Conservation (phyloP, 2,113 vertebrate species). For the Nycticebus coucang region DNA sequence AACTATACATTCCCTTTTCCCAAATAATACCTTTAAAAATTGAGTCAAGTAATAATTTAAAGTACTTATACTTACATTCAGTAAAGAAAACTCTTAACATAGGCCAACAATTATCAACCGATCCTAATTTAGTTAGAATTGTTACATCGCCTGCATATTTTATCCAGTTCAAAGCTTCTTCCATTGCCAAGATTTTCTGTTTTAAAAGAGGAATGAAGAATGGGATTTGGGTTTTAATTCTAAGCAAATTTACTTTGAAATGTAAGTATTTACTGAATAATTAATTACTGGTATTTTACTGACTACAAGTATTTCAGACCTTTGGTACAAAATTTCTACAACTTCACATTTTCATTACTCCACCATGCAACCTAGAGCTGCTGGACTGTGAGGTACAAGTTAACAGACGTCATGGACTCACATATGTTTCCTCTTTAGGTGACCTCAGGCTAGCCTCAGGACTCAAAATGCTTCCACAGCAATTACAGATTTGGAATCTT, state of each 20-base stretch:
- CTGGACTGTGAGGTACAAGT: not conserved
- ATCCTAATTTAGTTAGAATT: conserved; percentile 78
- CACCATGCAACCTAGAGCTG: not conserved
- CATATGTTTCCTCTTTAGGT: not conserved
- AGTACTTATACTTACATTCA: conserved; percentile 88
- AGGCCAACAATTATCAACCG: conserved; percentile 77
- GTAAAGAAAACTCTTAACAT: conserved; percentile 87
- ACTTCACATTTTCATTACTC: not conserved
- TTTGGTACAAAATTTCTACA: not conserved
- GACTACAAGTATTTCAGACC: not conserved
- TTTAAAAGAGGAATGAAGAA: conserved; percentile 53
- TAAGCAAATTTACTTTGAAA: not conserved
- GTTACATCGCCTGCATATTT: conserved; percentile 77
- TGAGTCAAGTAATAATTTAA: conserved; percentile 52
- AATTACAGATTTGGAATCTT: not conserved
- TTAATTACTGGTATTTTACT: no score
- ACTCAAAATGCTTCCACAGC: not conserved
- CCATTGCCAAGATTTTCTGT: conserved; percentile 78
- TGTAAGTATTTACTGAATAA: no score
- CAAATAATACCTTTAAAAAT: not conserved
- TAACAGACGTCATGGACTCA: not conserved
- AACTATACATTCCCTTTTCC: not conserved
- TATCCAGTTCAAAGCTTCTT: conserved; percentile 86
- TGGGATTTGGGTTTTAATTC: not conserved
- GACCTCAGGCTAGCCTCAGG: not conserved